Percentiles rank a stretch among this genome's conserved stretches.
Conservation (phyloP, 2,888 invertebrate species). For the Zhengitettix transpicula region DNA sequence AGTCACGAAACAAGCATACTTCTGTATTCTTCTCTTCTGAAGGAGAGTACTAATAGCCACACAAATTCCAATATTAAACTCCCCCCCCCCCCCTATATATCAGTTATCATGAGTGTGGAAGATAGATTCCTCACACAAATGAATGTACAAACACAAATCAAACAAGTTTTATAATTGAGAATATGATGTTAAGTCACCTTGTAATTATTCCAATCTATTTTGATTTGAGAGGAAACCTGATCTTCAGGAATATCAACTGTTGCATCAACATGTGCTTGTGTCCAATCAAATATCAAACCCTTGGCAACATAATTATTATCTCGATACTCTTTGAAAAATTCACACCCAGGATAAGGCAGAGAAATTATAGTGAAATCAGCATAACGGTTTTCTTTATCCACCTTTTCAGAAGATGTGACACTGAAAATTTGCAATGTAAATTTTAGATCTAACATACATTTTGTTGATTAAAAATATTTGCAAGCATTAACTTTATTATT, state of each 20-base stretch:
- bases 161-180: no score
- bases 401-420: constrained; percentile 68
- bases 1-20: no score
- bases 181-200: constrained; percentile 25
- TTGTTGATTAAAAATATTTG: no score
- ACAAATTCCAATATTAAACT: no score
- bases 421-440: constrained; percentile 25
- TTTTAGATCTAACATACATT: no score
- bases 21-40: no score
- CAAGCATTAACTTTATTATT: no score
- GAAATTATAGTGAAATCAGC: constrained; percentile 52
- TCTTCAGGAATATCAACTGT: constrained; percentile 42
- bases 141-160: no score
- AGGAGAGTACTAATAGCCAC: no score
- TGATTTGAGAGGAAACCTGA: constrained; percentile 28
- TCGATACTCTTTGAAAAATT: constrained; percentile 59
- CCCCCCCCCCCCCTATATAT: no score
- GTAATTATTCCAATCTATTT: constrained; percentile 47
- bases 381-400: constrained; percentile 60
- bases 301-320: constrained; percentile 51
- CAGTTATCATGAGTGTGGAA: no score
- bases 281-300: constrained; percentile 56
- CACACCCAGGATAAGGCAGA: constrained; percentile 70
- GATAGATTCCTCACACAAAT: no score
- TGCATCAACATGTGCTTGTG: constrained; percentile 51